These are phyloP conservation scores for Wiebesia pumilae DNA, from an alignment of 1,140 invertebrate species.

Conservation along the genomic window DNA sequence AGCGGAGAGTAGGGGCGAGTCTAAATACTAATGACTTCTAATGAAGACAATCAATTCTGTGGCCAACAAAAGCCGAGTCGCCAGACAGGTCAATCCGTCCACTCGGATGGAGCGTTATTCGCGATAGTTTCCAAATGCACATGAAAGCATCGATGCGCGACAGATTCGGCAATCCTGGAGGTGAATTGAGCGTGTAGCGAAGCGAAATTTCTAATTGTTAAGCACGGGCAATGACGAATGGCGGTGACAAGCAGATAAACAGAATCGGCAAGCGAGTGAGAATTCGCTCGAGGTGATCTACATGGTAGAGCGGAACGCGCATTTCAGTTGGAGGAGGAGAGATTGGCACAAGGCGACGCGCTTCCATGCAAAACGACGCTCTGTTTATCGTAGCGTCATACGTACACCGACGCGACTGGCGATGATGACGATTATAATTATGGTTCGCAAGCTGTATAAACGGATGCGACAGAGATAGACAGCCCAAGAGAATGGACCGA, in stretches of 20 bases:
- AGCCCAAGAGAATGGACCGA: background rate
- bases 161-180: background rate
- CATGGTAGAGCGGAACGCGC: background rate
- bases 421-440: conserved; percentile 20
- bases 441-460: conserved; percentile 1
- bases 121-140: background rate
- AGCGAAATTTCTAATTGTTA: conserved; percentile 57
- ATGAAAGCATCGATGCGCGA: background rate
- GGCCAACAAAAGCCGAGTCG: conserved; percentile 48
- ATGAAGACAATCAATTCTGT: background rate
- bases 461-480: background rate
- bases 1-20: background rate
- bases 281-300: conserved; percentile 26
- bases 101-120: background rate
- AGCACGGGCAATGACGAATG: conserved; percentile 21
- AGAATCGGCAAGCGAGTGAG: conserved; percentile 12
- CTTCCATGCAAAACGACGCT: background rate
- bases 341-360: background rate
- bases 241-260: conserved; percentile 45
- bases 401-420: background rate
- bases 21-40: background rate
- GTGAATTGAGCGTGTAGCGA: background rate
- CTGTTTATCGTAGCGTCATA: background rate
- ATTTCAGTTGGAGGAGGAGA: background rate
- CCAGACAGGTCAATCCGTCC: conserved; percentile 56